Base-by-base conservation (phyloP, 2,888 invertebrate species). In the Amblyjoppa proteus region DNA sequence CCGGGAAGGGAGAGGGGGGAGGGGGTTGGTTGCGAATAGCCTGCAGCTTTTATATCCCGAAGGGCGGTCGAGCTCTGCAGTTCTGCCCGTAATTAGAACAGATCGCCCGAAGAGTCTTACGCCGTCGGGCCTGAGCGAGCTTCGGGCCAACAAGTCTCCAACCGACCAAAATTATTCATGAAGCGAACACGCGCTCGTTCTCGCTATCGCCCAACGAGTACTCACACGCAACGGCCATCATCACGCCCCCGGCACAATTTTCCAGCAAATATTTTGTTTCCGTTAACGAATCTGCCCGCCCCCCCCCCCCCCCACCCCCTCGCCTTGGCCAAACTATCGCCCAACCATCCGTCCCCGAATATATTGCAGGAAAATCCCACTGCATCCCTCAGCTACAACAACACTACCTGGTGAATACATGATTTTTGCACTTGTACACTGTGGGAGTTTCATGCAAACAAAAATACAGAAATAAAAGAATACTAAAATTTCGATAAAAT, bases 81-180 rank as follows among this genome's bases (percentile, higher is more conserved):
- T 93, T 90, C 85, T 85, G 76, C 91, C 92, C 93, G 93, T 94
- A 94, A 94, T 94, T 94, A 94, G 94, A 94, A 94, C 93, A 91
- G 91, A 92, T 91, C 89, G 93, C 94, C 92, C 73, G 84, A 81
- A 89, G 93, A 87, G 85, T 76, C 76, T 86, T 76, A 79, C 91
- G 88, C 74, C 25, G 25, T 81, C 80, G 68, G 56, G 64, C 68
- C 61, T 45, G 76, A 76, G 83, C 68, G 45, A 74, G 91, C 94
- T 91, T 85, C 84, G 78, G 92, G 94, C 93, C 92, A 92, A 93
- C 93, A 92, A 93, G 93, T 91, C 92, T 92, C 91, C 91, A 89
- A 91, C 91, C 92, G 92, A 92, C 93, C 93, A 89, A 94, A 94
- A 94, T 94, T 94, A 94, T 94, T 94, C 93, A 93, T 92, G 93